These are phyloP conservation scores for Spongia lamella DNA, from an alignment of 37 sponge, comb jelly and placozoan genomes.

Conservation along the genomic window DNA sequence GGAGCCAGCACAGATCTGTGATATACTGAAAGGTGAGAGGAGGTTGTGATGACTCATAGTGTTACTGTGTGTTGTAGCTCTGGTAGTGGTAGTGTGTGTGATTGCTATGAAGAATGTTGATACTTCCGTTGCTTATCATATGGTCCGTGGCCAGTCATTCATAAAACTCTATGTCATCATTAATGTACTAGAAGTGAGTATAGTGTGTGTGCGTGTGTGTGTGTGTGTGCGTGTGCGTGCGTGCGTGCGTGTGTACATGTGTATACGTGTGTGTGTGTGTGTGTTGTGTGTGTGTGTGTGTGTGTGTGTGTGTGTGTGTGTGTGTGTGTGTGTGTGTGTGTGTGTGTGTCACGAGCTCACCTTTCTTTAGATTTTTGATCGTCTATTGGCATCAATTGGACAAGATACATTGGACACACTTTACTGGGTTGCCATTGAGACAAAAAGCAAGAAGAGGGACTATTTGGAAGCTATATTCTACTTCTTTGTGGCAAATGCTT, in stretches of 20 bases:
- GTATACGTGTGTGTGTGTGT: too few species aligned
- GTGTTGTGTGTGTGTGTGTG: too few species aligned
- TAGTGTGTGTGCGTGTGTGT: too few species aligned
- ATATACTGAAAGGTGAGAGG: slow-evolving; percentile 29
- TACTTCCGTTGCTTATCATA: slow-evolving; percentile 89
- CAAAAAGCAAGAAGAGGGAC: slow-evolving; percentile 17
- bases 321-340: too few species aligned
- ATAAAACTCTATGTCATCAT: slow-evolving; percentile 96
- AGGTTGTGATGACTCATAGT: slow-evolving; percentile 6
- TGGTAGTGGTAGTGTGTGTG: slow-evolving; percentile 35
- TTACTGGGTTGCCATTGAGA: slow-evolving; percentile 62
- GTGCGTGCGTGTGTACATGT: too few species aligned
- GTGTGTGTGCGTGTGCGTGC: too few species aligned
- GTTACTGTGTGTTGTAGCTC: slow-evolving; percentile 34
- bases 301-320: too few species aligned
- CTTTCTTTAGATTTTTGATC: slow-evolving; percentile 63
- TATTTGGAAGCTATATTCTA: background rate
- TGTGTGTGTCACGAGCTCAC: background rate
- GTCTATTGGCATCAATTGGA: slow-evolving; percentile 74
- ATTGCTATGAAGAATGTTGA: slow-evolving; percentile 69
- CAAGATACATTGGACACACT: slow-evolving; percentile 86
- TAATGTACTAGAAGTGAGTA: slow-evolving; percentile 91
- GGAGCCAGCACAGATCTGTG: slow-evolving; percentile 28
- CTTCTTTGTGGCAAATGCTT: slow-evolving; percentile 16
- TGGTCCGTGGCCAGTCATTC: slow-evolving; percentile 88